Conservation (phyloP, 1,140 invertebrate species). For the Tyrophagus putrescentiae region DNA sequence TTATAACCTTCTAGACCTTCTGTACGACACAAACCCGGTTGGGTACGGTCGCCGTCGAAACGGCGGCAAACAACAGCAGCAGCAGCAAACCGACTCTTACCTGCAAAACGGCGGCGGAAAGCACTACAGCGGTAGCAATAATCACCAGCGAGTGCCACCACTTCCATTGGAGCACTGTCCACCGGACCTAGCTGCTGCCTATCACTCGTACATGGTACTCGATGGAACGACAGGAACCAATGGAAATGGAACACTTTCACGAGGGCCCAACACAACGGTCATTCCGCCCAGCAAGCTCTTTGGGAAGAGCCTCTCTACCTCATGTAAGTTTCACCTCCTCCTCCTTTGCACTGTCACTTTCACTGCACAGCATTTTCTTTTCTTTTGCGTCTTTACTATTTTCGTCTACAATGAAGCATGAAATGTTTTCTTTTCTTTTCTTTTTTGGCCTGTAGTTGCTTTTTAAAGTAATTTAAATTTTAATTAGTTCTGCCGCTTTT, state of each 20-base stretch:
- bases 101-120: not conserved
- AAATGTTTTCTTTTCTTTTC: too few species aligned
- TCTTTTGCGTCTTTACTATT: not conserved
- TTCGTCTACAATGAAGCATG: not conserved
- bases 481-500: too few species aligned
- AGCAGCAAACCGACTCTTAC: not conserved
- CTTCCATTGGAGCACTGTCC: not conserved
- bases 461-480: too few species aligned
- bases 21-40: too few species aligned
- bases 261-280: not conserved
- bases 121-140: too few species aligned
- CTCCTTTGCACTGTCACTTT: not conserved
- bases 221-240: not conserved
- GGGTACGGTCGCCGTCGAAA: too few species aligned
- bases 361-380: not conserved
- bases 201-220: not conserved
- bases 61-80: not conserved
- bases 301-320: not conserved
- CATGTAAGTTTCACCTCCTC: conserved; percentile 19
- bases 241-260: not conserved
- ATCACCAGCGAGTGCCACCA: not conserved
- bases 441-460: too few species aligned
- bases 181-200: not conserved
- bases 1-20: too few species aligned
- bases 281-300: conserved; percentile 12